Evolutionary conservation across 1,140 invertebrate genomes (phyloP), one percentile per base, ranked within the genome.

Genomic region (Propsilocerus akamusi): DNA sequence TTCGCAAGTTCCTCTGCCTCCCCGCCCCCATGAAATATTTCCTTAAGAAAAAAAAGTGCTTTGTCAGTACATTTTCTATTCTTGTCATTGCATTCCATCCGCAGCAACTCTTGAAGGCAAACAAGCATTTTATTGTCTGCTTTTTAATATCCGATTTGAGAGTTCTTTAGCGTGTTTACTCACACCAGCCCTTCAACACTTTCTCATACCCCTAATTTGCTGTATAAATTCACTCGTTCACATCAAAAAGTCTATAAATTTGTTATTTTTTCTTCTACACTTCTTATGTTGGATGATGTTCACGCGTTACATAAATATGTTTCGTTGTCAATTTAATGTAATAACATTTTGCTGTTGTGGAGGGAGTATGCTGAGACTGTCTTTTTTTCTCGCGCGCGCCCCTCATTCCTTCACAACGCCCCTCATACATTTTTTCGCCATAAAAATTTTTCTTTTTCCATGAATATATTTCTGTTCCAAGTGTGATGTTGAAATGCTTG

Each of bases 61-160:
- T n/a, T n/a, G n/a, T n/a, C n/a, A n/a, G n/a, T n/a, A n/a, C n/a
- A n/a, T n/a, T n/a, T n/a, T n/a, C n/a, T n/a, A n/a, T n/a, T n/a
- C n/a, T n/a, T n/a, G n/a, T n/a, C n/a, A n/a, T n/a, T n/a, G n/a
- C n/a, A n/a, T n/a, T n/a, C n/a, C n/a, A n/a, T n/a, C n/a, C n/a
- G n/a, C n/a, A n/a, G n/a, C n/a, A n/a, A n/a, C n/a, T n/a, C n/a
- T n/a, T n/a, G n/a, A n/a, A n/a, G n/a, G n/a, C n/a, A n/a, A n/a
- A n/a, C n/a, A n/a, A 41, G 22, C 34, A 41, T 41, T 41, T 41
- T 41, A 41, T 41, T 41, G 34, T 41, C 34, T 41, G 34, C 34
- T 41, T 41, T 41, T 41, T 41, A 41, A 41, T 41, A 41, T 41
- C 34, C 34, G 34, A 41, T 41, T n/a, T 41, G 34, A 41, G 34